Conservation (phyloP, 2,797 vertebrate species). For the Synanceia verrucosa region DNA sequence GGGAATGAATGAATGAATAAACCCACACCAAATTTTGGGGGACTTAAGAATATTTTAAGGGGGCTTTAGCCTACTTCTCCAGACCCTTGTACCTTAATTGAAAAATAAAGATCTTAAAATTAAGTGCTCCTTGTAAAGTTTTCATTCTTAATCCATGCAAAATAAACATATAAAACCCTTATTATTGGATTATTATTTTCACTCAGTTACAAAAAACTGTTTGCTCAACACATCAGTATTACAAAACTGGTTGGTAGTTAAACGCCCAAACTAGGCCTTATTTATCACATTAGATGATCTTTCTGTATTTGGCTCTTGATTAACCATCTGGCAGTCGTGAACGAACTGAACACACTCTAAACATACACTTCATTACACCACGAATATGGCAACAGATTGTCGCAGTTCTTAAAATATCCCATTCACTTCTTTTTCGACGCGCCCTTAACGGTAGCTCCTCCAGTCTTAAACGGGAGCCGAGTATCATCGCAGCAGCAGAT, state of each 20-base stretch:
- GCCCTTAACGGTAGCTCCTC: conserved; percentile 36
- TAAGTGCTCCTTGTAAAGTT: background rate
- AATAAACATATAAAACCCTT: background rate
- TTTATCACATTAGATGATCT: conserved; percentile 11
- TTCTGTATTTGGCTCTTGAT: conserved; percentile 20
- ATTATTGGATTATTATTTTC: too few species aligned
- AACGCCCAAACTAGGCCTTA: conserved; percentile 1
- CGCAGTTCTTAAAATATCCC: conserved; percentile 58
- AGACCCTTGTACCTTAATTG: background rate
- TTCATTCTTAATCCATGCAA: background rate
- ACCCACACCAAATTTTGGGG: too few species aligned
- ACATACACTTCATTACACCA: conserved; percentile 28
- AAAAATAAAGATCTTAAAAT: background rate
- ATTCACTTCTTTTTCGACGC: conserved; percentile 49
- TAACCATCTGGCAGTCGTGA: conserved; percentile 17
- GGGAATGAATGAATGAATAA: too few species aligned
- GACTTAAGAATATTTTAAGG: too few species aligned
- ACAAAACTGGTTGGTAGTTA: too few species aligned
- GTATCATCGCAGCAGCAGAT: conserved; percentile 34
- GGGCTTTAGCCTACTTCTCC: too few species aligned
- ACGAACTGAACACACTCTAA: conserved; percentile 21
- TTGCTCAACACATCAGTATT: too few species aligned
- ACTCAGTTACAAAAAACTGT: too few species aligned
- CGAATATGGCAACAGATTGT: conserved; percentile 56
- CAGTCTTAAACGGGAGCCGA: conserved; percentile 8